Evolutionary conservation across 2,888 invertebrate species (phyloP), one percentile per base, ranked within the genome.

Genomic region (Boloria euphrosyne): DNA sequence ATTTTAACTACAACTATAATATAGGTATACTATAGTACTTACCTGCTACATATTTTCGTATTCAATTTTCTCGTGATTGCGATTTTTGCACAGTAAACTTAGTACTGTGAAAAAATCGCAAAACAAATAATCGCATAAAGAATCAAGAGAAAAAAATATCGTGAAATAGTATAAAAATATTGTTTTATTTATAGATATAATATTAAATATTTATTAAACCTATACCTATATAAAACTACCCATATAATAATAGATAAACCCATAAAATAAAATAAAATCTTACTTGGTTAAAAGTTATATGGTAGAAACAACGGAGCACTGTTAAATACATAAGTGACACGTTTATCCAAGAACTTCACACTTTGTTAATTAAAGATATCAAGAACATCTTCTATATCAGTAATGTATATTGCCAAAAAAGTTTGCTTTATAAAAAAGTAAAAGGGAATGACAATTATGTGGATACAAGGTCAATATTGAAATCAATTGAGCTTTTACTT

Each of bases 401-500:
- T 43, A n/a, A 57, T 57, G 27, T 58, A 17, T 27, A 47, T 58
- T 52, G 52, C 43, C 52, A 44, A 14, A 47, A 43, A 59, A 38
- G 47, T 61, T 66, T 66, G 47, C 60, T 43, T 55, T 65, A 66
- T 66, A 68, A 67, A 68, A 67, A 70, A 72, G 71, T 71, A 73
- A 72, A 71, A 70, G 71, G 69, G 66, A 57, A 66, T 53, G 65
- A 69, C 62, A 60, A 65, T 60, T 57, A 57, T 64, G 52, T 18
- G 46, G 31, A 55, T 54, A 61, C 62, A 65, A 72, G 71, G 73
- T 66, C 68, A 51, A 66, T 67, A 58, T 66, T 53, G 57, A 53
- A 65, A 57, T 59, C 61, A 66, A 67, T 66, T 69, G 51, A 66
- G 55, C 67, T 71, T 72, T 71, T 71, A 72, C 67, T 69, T 71